Percentiles rank a stretch among this genome's conserved stretches.
Conservation (phyloP, 2,113 vertebrate genomes). For the Scomber colias region DNA sequence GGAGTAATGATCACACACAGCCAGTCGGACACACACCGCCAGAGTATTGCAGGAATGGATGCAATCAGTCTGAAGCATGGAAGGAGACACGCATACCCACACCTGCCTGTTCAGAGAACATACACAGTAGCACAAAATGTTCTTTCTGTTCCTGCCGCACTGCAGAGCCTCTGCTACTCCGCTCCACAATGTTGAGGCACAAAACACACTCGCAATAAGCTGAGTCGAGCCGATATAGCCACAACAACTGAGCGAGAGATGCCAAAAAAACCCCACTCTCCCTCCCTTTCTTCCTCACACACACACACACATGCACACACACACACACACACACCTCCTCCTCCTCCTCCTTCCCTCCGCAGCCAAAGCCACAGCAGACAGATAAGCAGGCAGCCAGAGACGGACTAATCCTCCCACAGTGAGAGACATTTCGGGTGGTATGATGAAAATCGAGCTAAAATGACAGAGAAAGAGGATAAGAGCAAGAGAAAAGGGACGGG, state of each 20-base stretch:
- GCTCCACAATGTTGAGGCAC: constrained; percentile 3
- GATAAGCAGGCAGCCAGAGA: constrained; percentile 81
- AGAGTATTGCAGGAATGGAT: constrained; percentile 11
- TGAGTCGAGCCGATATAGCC: constrained; percentile 54
- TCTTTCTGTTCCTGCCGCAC: constrained; percentile 41
- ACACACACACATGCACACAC: constrained; percentile 17
- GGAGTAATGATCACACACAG: constrained; percentile 64
- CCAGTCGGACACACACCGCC: constrained; percentile 24
- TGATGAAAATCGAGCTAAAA: constrained; percentile 63
- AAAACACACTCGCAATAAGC: constrained; percentile 40
- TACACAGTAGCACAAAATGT: constrained; percentile 45
- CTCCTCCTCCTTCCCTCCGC: constrained; percentile 35
- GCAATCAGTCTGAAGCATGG: constrained; percentile 3
- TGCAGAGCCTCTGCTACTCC: constrained; percentile 46
- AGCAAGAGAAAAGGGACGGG: constrained; percentile 21
- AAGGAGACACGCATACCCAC: neutral
- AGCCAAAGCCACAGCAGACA: constrained; percentile 75
- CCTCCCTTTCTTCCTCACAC: neutral
- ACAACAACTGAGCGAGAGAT: constrained; percentile 58
- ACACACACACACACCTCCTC: constrained; percentile 6
- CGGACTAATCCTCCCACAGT: constrained; percentile 76
- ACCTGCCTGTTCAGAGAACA: constrained; percentile 3
- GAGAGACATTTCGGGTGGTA: constrained; percentile 67
- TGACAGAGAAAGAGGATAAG: constrained; percentile 37
- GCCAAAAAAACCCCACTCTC: constrained; percentile 39